Evolutionary conservation across 1,140 invertebrate genomes (phyloP).

Genomic region (Andricus grossulariae): DNA sequence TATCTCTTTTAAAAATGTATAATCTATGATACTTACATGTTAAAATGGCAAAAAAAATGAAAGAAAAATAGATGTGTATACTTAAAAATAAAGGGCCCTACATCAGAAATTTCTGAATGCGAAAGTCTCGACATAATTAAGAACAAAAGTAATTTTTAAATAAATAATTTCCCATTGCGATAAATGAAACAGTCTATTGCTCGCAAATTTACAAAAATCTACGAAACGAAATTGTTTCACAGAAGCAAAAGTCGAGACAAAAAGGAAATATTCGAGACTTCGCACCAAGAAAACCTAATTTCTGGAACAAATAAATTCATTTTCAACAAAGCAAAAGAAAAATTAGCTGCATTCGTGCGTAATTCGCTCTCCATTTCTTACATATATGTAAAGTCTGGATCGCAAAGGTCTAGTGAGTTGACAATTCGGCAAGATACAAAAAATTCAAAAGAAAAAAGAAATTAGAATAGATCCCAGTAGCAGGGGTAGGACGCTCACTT

Average conservation of each 20-base stretch:
- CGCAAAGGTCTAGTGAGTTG: not conserved
- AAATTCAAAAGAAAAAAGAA: not conserved
- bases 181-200: not conserved
- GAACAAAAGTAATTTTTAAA: not conserved
- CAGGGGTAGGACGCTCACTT: constrained; percentile 31
- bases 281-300: constrained; percentile 11
- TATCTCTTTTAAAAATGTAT: constrained; percentile 29
- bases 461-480: not conserved
- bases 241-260: not conserved
- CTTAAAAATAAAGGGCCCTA: constrained; percentile 20
- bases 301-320: not conserved
- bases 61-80: constrained; percentile 13
- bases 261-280: not conserved
- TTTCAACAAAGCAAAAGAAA: not conserved
- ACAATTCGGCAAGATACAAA: not conserved
- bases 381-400: not conserved
- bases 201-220: not conserved
- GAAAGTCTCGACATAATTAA: not conserved
- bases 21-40: constrained; percentile 27
- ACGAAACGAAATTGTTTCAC: not conserved
- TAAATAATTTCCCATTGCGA: not conserved
- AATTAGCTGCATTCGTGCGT: not conserved
- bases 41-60: constrained; percentile 11
- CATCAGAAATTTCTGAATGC: constrained; percentile 7
- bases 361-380: not conserved